phyloP scores from a whole-genome alignment of 2,797 vertebrate species.

The Eidolon dupreanum region DNA sequence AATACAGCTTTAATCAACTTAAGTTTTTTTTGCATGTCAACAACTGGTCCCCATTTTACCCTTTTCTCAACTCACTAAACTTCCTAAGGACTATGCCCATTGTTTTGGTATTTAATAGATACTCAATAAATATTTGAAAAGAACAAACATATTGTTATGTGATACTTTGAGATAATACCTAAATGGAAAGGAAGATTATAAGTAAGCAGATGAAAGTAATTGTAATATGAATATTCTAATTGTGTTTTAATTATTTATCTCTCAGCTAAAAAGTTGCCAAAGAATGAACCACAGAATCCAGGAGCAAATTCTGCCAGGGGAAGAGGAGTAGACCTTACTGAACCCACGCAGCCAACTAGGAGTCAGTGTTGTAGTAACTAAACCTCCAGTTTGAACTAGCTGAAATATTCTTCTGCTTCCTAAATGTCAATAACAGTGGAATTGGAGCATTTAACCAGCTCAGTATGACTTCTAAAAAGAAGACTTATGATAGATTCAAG shows the following conservation, averaged over 20 bases:
- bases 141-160: not conserved
- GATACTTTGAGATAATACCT: not conserved
- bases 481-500: slow-evolving; percentile 94
- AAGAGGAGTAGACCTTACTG: slow-evolving; percentile 97
- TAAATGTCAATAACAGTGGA: slow-evolving; percentile 91
- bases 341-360: slow-evolving; percentile 94
- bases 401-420: slow-evolving; percentile 87
- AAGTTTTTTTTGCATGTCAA: not conserved
- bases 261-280: slow-evolving; percentile 97
- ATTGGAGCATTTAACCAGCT: slow-evolving; percentile 91
- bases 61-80: not conserved
- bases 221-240: slow-evolving; percentile 13
- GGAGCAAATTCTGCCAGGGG: slow-evolving; percentile 91
- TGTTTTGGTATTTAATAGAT: not conserved
- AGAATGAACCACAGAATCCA: slow-evolving; percentile 94
- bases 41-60: not conserved
- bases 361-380: slow-evolving; percentile 98
- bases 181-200: not conserved
- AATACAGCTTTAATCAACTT: not conserved
- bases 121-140: slow-evolving; percentile 34
- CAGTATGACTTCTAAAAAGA: slow-evolving; percentile 91
- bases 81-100: not conserved
- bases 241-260: slow-evolving; percentile 69
- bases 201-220: slow-evolving; percentile 11
- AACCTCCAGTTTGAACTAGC: slow-evolving; percentile 84